These are phyloP conservation scores for Podabrus alpinus DNA, from an alignment of 2,888 invertebrate species.

Conservation along the genomic window DNA sequence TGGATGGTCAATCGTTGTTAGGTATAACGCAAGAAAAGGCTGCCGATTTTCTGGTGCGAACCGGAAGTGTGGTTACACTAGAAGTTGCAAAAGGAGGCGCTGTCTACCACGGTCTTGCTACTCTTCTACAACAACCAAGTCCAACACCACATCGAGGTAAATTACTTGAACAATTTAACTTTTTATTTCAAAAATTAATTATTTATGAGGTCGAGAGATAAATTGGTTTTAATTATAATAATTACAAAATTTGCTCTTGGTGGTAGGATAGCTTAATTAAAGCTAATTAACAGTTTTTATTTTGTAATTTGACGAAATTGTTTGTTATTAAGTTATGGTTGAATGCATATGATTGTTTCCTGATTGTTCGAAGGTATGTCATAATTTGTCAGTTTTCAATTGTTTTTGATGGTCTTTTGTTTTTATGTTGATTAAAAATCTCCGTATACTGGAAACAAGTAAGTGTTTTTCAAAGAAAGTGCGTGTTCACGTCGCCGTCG, in stretches of 20 bases:
- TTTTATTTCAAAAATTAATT: not conserved
- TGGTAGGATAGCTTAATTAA: not conserved
- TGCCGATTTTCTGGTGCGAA: constrained; percentile 92
- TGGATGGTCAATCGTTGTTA: constrained; percentile 86
- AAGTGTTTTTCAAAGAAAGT: not conserved
- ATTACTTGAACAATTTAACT: constrained; percentile 32
- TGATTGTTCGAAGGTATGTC: not conserved
- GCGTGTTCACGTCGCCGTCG: too few species aligned
- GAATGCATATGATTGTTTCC: not conserved
- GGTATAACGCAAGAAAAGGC: constrained; percentile 84
- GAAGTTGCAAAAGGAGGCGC: constrained; percentile 99
- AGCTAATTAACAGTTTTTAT: constrained; percentile 2
- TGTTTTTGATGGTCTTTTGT: not conserved
- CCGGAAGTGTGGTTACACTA: constrained; percentile 90
- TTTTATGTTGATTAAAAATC: too few species aligned
- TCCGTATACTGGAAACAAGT: too few species aligned
- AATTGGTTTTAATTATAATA: not conserved
- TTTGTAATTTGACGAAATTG: not conserved
- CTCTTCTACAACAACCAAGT: constrained; percentile 88
- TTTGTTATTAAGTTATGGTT: not conserved
- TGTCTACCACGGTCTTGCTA: constrained; percentile 93
- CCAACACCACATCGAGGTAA: constrained; percentile 78
- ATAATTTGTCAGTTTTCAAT: not conserved
- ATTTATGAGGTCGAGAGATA: not conserved
- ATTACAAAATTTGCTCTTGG: constrained; percentile 3